Evolutionary conservation across 1,140 invertebrate genomes (phyloP).

Genomic region (Ladona fulva): DNA sequence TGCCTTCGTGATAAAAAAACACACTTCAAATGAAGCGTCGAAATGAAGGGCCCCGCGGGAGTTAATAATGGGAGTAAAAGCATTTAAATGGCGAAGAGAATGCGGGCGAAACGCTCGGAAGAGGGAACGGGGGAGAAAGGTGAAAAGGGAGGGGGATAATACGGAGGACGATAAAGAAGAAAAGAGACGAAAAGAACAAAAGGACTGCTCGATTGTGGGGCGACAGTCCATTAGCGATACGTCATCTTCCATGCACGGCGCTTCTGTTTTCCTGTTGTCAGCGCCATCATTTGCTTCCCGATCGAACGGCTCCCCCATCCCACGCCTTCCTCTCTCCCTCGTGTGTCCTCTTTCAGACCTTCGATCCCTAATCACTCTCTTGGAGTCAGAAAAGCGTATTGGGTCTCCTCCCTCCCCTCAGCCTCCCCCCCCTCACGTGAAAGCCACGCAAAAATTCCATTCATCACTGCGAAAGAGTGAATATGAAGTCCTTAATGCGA

Average conservation of each 20-base stretch:
- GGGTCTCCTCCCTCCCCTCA: background rate
- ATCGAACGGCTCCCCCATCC: background rate
- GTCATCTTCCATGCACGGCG: background rate
- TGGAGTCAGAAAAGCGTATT: no score
- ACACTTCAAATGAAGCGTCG: no score
- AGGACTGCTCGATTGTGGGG: background rate
- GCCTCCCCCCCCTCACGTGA: background rate
- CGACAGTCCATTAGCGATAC: background rate
- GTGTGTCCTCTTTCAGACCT: background rate
- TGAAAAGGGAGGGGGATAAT: background rate
- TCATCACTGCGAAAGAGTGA: background rate
- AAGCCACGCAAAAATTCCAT: background rate
- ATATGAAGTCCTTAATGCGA: slow-evolving; percentile 5
- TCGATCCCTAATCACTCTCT: background rate
- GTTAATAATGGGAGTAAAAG: no score
- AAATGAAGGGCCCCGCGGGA: no score
- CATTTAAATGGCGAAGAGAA: no score
- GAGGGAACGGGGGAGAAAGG: background rate
- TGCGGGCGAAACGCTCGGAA: no score
- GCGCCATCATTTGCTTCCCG: background rate
- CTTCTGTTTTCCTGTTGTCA: background rate
- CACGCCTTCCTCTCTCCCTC: background rate
- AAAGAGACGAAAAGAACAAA: background rate
- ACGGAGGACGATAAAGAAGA: background rate
- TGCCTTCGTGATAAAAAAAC: no score